Evolutionary conservation across 2,113 vertebrate species (phyloP), one percentile per base, ranked within the genome.

Genomic region (Aix galericulata): DNA sequence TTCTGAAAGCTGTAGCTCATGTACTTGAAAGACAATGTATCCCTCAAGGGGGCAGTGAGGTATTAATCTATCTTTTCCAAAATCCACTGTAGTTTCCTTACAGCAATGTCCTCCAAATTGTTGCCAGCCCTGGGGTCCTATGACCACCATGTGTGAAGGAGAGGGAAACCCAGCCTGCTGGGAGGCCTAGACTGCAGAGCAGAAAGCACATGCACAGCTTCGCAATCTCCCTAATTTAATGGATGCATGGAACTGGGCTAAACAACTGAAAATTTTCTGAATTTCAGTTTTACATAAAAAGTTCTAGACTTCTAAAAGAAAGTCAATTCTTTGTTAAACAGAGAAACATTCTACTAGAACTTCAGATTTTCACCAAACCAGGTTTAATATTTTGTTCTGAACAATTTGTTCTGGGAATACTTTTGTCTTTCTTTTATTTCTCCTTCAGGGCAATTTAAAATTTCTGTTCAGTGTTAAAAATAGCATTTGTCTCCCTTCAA

Each of bases 381-480:
- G 26, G 48, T 53, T 38, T 71, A 52, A 71, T 71, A 52, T 52
- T 71, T 52, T 71, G n/a, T 18, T 36, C 18, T 55, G 50, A 83
- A 50, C 2, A 26, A 74, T 50, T 74, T 86, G 3, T 46, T 86
- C 52, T 59, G 40, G 44, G 42, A 86, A 80, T 88, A 67, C n/a
- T 9, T 6, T 80, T 50, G 3, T 21, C 23, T 79, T 60, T 59
- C 58, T 80, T 90, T 73, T 90, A 34, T 88, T 95, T 86, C 56
- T 46, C 40, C 56, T 44, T 56, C 46, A 83, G 23, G 52, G 68
- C 8, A 92, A 83, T 59, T 83, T 8, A 46, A 73, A 71, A 38
- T 58, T 71, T 88, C 32, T 93, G 91, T 86, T 81, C 81, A 90
- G 60, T 29, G 8, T 81, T 74, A 34, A 67, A 88, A 92, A 78